These are phyloP conservation scores for Isurus oxyrinchus DNA, from an alignment of 2,113 vertebrate genomes.

Conservation along the genomic window DNA sequence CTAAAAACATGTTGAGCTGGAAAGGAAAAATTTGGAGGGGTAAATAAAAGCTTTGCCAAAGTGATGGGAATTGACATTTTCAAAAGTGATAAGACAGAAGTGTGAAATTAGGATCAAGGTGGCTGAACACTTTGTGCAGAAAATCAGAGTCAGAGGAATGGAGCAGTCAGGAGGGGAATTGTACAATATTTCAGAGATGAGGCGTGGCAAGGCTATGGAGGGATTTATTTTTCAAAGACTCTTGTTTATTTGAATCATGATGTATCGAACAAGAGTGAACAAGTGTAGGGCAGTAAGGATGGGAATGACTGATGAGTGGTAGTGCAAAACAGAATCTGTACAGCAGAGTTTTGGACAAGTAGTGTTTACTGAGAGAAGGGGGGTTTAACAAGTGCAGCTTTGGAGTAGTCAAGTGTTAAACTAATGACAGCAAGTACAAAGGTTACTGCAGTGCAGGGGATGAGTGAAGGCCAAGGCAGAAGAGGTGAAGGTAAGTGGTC, in stretches of 20 bases:
- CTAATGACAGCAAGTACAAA: neutral
- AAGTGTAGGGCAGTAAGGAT: neutral
- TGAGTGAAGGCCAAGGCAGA: neutral
- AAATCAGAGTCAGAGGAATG: neutral
- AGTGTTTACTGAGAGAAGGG: neutral
- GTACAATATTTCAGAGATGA: neutral
- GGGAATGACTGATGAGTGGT: neutral
- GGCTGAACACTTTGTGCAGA: neutral
- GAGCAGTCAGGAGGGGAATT: neutral
- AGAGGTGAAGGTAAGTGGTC: neutral
- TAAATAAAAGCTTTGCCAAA: neutral
- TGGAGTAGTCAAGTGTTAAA: neutral
- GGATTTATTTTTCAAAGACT: neutral
- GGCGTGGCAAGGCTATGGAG: neutral
- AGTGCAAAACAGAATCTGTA: neutral
- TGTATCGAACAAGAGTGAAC: neutral
- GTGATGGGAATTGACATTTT: neutral
- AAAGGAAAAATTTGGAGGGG: neutral
- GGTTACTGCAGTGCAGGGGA: neutral
- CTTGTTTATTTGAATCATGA: neutral
- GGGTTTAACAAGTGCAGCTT: neutral
- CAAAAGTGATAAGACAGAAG: too few relatives aligned
- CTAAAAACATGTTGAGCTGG: neutral
- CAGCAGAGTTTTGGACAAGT: neutral
- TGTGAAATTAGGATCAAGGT: neutral